Evolutionary conservation across 2,797 vertebrate genomes (phyloP), one percentile per base, ranked within the genome.

Genomic region (Corythornis leucogaster): DNA sequence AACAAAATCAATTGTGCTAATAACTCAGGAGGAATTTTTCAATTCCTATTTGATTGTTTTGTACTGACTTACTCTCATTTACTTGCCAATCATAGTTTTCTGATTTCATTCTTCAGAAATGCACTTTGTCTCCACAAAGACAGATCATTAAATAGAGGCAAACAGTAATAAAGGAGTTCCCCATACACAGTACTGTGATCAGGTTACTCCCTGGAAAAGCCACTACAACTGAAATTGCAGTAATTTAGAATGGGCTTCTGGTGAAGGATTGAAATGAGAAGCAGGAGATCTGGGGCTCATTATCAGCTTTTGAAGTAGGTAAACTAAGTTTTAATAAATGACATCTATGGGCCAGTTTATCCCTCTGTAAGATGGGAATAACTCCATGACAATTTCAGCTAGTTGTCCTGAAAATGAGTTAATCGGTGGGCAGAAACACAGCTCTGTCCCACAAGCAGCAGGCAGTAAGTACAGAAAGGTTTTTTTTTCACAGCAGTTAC

Each of bases 91-190:
- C 80, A 85, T 19, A 85, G 43, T 78, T 80, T 90, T 84, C 88
- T 67, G 76, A 83, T 87, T 87, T 87, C 46, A 78, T 28, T 48
- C 51, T 30, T 81, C 48, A 93, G 73, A 94, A 93, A 78, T 19
- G 33, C 0, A 11, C 62, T 92, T 90, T 81, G 57, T 61, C 74
- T 87, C 79, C 76, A 63, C 69, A 85, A 89, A 92, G 51, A 78
- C 54, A 92, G 48, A 78, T 76, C 48, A 94, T 92, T 90, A 92
- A 95, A 53, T 15, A 78, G 58, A 94, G 42, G 81, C 80, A 95
- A 94, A 87, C 8, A 63, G 62, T 70, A 94, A 88, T 82, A 90
- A 82, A 77, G 74, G 48, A 59, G 66, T 57, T 94, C 79, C 77
- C 83, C 33, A 57, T 19, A 31, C n/a, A 59, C 48, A 54, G 48